Evolutionary conservation across 2,113 vertebrate species (phyloP), one percentile per base, ranked within the genome.

Genomic region (Corynorhinus townsendii): DNA sequence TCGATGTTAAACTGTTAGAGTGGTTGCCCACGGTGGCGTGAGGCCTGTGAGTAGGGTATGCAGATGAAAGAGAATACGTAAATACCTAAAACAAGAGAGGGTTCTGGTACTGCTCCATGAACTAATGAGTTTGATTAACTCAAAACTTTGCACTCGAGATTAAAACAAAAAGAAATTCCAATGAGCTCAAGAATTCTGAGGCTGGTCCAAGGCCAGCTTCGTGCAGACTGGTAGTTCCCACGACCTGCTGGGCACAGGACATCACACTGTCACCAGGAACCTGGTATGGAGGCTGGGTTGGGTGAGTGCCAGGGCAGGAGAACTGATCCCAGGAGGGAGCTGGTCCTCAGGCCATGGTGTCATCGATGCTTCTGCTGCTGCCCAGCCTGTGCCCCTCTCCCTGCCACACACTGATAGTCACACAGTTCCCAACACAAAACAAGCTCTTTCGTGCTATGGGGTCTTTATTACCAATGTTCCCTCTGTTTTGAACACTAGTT

Each of bases 11-110:
- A 22, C 1, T 35, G 22, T 38, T 64, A 82, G 62, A 69, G 30
- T 35, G 76, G 68, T n/a, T 64, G 71, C 7, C 4, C 35, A 0
- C 26, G 16, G 35, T 2, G 1, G 68, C 33, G 45, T 20, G 47
- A 76, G 45, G 6, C 59, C 8, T 10, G 11, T n/a, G 47, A 77
- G 40, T 16, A 28, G 26, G 30, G 14, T 10, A 26, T 5, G 30
- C 43, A 30, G 30, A 30, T 14, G 2, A 33, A 16, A 71, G 38
- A 62, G n/a, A 49, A 52, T 5, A 0, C 14, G 0, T 0, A 26
- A 40, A 20, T 56, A 45, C 54, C 3, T 43, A n/a, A 64, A 76
- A 20, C 17, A 38, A 52, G 45, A 52, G n/a, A 43, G 54, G 62
- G 35, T 1, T 47, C 71, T 80, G 30, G 9, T 11, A 72, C 77